A percentile compares a stretch with the other conserved stretches of the same genome.
These are phyloP conservation scores for Torymus auratus DNA, from an alignment of 2,888 invertebrate species.

Conservation along the genomic window DNA sequence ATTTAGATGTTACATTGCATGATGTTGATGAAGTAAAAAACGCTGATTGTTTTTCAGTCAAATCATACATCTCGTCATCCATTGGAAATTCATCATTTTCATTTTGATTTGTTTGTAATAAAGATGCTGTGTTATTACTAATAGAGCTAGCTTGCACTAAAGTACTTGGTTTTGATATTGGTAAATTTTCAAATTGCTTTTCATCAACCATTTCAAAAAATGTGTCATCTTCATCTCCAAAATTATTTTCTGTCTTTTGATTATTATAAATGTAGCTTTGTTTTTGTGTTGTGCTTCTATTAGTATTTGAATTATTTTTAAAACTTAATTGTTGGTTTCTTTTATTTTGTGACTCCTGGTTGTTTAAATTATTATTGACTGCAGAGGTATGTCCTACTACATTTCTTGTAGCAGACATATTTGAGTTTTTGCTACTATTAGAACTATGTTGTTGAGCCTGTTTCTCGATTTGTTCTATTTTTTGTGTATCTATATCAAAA, in stretches of 20 bases:
- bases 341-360: constrained; percentile 2
- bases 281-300: constrained; percentile 12
- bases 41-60: constrained; percentile 8
- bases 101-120: constrained; percentile 12
- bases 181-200: constrained; percentile 58
- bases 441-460: constrained; percentile 48
- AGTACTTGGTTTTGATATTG: constrained; percentile 25
- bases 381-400: background rate
- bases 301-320: background rate
- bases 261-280: background rate
- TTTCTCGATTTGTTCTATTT: constrained; percentile 61
- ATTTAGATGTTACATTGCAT: background rate
- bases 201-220: constrained; percentile 70
- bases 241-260: background rate
- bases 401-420: background rate
- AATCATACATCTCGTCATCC: constrained; percentile 52
- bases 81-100: constrained; percentile 44
- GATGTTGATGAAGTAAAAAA: constrained; percentile 22
- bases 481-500: constrained; percentile 67
- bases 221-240: constrained; percentile 64
- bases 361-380: constrained; percentile 15
- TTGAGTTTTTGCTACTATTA: constrained; percentile 17
- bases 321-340: constrained; percentile 1
- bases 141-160: background rate
- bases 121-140: constrained; percentile 11